Base-by-base conservation (phyloP, 2,888 invertebrate species). In the Blastobasis adustella region DNA sequence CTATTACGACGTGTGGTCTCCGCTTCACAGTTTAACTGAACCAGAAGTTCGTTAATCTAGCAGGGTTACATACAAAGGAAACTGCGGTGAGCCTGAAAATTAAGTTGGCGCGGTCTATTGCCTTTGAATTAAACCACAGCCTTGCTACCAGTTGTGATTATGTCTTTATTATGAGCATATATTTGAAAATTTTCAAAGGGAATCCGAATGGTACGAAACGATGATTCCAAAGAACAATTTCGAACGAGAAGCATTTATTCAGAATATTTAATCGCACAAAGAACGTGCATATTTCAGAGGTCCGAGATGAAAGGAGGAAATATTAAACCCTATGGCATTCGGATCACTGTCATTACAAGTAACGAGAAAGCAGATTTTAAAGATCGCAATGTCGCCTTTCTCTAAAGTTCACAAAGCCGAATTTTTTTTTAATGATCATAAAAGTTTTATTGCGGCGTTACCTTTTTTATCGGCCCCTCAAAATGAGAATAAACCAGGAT, bases 1-100 rank as follows among this genome's bases (percentile, higher is more conserved):
- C 23, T 23, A 23, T 23, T 23, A 23, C 23, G 23, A 42, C 9
- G n/a, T 40, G 47, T 45, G 49, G 45, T 50, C 52, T 50, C 41
- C 36, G 50, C 46, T 49, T 43, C 36, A 49, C 51, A 10, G 47
- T 51, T 23, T 63, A 71, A 76, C 71, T 71, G 68, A 69, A 65
- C 73, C 73, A 74, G 69, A 82, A 82, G 76, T 82, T 83, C 67
- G 79, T 82, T 82, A 79, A 80, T 77, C 74, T 72, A 65, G 60
- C 68, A 73, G 75, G 75, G 76, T 74, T 76, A 72, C 76, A 75
- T 79, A 82, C 83, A 84, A 84, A 85, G 85, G 82, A 79, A 78
- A 65, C 79, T 79, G 82, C 82, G 79, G 80, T 75, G 79, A 83
- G 76, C 81, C 80, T 79, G 83, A 84, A 85, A 86, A 87, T 86